Percentiles rank a stretch among this genome's conserved stretches.
Conservation (phyloP, 2,113 vertebrate genomes). For the Barbus barbus region DNA sequence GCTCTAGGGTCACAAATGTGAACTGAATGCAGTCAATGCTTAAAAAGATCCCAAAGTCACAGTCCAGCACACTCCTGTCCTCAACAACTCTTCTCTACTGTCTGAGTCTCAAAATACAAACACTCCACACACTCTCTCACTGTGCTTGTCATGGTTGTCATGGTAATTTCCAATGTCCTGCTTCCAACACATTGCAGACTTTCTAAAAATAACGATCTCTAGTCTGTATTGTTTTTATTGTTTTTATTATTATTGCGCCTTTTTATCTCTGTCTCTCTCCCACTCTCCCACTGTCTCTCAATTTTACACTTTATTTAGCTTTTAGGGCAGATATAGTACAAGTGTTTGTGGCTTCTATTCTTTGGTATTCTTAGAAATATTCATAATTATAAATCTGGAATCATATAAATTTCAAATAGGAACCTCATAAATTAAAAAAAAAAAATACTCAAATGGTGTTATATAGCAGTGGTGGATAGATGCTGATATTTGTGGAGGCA, state of each 20-base stretch:
- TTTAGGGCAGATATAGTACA: conserved; percentile 7
- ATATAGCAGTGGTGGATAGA: neutral
- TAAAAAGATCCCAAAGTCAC: neutral
- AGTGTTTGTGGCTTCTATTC: neutral
- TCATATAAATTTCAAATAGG: conserved; percentile 27
- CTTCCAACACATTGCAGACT: conserved; percentile 73
- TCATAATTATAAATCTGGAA: neutral
- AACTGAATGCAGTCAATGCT: neutral
- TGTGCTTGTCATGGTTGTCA: conserved; percentile 69
- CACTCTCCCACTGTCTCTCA: neutral
- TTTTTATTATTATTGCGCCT: conserved; percentile 56
- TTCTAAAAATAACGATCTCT: conserved; percentile 76
- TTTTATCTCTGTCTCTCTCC: conserved; percentile 32
- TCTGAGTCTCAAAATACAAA: conserved; percentile 57
- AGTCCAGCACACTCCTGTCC: neutral
- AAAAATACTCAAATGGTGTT: neutral
- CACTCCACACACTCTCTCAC: conserved; percentile 47
- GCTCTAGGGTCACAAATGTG: too few relatives aligned
- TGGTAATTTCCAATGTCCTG: conserved; percentile 70
- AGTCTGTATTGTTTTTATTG: conserved; percentile 25
- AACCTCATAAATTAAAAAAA: neutral
- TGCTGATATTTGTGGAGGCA: conserved; percentile 17
- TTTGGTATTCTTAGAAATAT: neutral
- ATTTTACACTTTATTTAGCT: conserved; percentile 6
- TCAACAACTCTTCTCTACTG: conserved; percentile 33